Evolutionary conservation across 2,888 invertebrate species (phyloP).

Genomic region (Patella pellucida): DNA sequence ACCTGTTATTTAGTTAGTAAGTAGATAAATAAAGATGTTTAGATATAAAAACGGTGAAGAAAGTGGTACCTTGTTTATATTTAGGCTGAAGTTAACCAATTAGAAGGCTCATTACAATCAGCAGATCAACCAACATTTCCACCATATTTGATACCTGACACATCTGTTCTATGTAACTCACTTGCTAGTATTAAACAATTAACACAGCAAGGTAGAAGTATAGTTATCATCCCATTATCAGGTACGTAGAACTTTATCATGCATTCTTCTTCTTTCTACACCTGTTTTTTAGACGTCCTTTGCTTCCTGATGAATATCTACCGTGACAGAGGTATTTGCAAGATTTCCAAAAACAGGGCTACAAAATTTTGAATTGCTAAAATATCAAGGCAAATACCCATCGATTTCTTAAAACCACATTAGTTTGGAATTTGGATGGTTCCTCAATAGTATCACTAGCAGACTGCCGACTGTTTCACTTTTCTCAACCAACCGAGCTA

Average conservation of each 20-base stretch:
- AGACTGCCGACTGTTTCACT: too few species aligned
- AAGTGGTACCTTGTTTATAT: conserved; percentile 19
- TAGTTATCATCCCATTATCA: conserved; percentile 88
- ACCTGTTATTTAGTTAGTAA: neutral
- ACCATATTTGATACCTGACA: conserved; percentile 90
- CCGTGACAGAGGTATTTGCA: too few species aligned
- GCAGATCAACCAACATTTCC: conserved; percentile 75
- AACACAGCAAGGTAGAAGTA: conserved; percentile 85
- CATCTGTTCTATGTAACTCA: conserved; percentile 83
- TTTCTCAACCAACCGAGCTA: too few species aligned
- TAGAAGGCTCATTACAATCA: conserved; percentile 77
- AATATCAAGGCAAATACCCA: too few species aligned
- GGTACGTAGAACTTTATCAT: conserved; percentile 76
- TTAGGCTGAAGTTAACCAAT: conserved; percentile 84
- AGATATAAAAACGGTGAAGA: neutral
- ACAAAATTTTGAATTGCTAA: too few species aligned
- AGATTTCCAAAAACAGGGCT: too few species aligned
- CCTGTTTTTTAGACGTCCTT: too few species aligned
- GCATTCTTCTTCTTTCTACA: too few species aligned
- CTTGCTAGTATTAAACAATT: conserved; percentile 85
- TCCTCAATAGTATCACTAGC: too few species aligned
- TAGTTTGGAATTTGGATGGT: too few species aligned
- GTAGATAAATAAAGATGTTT: neutral
- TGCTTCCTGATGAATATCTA: too few species aligned
- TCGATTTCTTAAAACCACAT: too few species aligned